Evolutionary conservation across 1,140 invertebrate genomes (phyloP).

Genomic region (Drosophila elegans): DNA sequence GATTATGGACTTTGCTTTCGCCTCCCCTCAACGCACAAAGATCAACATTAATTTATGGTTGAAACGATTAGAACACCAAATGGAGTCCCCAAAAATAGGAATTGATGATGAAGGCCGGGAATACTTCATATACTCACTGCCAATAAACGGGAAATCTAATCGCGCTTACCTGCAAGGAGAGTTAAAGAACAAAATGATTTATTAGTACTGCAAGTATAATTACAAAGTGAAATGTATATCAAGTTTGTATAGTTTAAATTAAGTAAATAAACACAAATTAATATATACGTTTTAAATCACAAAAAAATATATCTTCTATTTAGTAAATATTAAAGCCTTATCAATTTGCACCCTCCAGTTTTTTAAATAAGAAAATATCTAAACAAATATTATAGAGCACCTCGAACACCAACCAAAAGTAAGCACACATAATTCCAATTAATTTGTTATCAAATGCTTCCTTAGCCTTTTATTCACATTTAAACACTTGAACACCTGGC

Average conservation of each 20-base stretch:
- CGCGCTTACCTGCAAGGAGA: slow-evolving; percentile 66
- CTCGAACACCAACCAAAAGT: background rate
- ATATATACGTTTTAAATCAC: too few species aligned
- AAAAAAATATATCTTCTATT: background rate
- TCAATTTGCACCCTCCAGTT: too few species aligned
- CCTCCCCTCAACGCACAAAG: slow-evolving; percentile 47
- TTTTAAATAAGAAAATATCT: background rate
- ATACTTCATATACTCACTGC: slow-evolving; percentile 26
- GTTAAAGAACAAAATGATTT: slow-evolving; percentile 16
- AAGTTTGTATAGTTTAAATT: background rate
- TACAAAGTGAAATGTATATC: too few species aligned
- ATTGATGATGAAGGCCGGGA: slow-evolving; percentile 32
- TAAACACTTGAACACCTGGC: slow-evolving; percentile 33
- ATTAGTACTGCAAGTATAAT: background rate
- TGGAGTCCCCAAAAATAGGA: slow-evolving; percentile 54
- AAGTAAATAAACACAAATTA: background rate
- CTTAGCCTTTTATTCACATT: slow-evolving; percentile 24
- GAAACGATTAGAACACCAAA: slow-evolving; percentile 63
- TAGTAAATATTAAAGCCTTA: background rate
- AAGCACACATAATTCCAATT: slow-evolving; percentile 7
- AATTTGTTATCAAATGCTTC: slow-evolving; percentile 26
- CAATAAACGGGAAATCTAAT: slow-evolving; percentile 51
- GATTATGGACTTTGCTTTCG: slow-evolving; percentile 66
- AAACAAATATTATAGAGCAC: background rate
- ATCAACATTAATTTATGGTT: slow-evolving; percentile 76